A percentile compares a stretch with the other conserved stretches of the same genome.
Conservation (phyloP, 1,140 invertebrate species). For the Cepaea nemoralis region DNA sequence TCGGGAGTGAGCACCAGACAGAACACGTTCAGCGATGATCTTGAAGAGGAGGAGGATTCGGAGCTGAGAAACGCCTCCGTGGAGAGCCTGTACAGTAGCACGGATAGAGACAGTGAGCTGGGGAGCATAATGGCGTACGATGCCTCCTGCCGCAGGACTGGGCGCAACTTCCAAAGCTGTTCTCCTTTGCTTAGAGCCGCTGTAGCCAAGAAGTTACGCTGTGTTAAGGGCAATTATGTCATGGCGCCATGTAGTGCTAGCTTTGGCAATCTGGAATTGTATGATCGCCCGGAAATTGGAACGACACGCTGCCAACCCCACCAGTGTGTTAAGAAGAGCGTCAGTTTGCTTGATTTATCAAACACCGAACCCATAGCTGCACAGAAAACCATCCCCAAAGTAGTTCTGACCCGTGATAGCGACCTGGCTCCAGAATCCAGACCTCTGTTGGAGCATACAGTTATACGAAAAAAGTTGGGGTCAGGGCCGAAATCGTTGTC, state of each 20-base stretch:
- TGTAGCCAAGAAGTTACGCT: background rate
- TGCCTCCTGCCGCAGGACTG: background rate
- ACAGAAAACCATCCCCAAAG: slow-evolving; percentile 1
- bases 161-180: background rate
- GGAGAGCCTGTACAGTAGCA: slow-evolving; percentile 49
- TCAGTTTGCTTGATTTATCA: slow-evolving; percentile 20
- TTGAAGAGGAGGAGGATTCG: slow-evolving; percentile 44
- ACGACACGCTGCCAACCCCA: background rate
- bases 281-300: background rate
- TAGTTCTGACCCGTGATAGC: slow-evolving; percentile 17
- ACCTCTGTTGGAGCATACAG: background rate
- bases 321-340: background rate
- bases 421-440: background rate
- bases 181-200: background rate
- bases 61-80: slow-evolving; percentile 47
- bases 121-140: slow-evolving; percentile 24
- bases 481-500: slow-evolving; percentile 6
- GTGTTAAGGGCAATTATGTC: background rate
- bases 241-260: background rate
- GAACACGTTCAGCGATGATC: slow-evolving; percentile 45
- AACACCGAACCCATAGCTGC: background rate
- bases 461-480: slow-evolving; percentile 1
- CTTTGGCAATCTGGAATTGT: slow-evolving; percentile 16
- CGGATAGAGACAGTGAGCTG: slow-evolving; percentile 48
- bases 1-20: slow-evolving; percentile 42